A percentile compares a stretch with the other conserved stretches of the same genome.
Conservation (phyloP, 2,888 invertebrate species). For the Dolichomitus sp. region DNA sequence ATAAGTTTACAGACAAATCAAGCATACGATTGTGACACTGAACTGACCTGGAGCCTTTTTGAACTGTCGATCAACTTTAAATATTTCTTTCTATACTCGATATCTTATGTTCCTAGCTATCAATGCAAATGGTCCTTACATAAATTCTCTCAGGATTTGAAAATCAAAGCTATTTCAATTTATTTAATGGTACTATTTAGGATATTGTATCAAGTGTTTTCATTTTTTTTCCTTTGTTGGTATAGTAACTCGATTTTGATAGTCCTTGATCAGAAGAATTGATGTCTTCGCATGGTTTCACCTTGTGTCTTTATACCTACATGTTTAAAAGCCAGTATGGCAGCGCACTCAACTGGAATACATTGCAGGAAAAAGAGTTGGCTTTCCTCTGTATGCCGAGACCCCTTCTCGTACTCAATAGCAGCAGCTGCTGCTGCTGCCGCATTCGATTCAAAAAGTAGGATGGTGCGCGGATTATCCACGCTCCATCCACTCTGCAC, state of each 20-base stretch:
- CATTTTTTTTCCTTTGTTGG: neutral
- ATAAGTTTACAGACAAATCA: no score
- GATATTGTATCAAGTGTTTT: neutral
- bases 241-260: neutral
- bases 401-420: neutral
- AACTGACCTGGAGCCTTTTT: no score
- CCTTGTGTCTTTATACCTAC: neutral
- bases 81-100: no score
- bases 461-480: slow-evolving; percentile 73
- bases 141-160: neutral
- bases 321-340: neutral
- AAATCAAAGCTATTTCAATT: neutral
- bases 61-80: no score
- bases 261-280: neutral
- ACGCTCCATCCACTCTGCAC: slow-evolving; percentile 73
- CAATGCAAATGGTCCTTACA: neutral
- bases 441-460: slow-evolving; percentile 53
- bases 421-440: slow-evolving; percentile 35
- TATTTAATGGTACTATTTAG: neutral
- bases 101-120: no score
- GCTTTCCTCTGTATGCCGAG: slow-evolving; percentile 1
- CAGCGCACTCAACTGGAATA: slow-evolving; percentile 25
- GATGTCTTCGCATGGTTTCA: neutral
- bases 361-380: slow-evolving; percentile 31
- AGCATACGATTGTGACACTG: no score